Evolutionary conservation across 2,888 invertebrate species (phyloP).

Genomic region (Andrena chrysosceles): DNA sequence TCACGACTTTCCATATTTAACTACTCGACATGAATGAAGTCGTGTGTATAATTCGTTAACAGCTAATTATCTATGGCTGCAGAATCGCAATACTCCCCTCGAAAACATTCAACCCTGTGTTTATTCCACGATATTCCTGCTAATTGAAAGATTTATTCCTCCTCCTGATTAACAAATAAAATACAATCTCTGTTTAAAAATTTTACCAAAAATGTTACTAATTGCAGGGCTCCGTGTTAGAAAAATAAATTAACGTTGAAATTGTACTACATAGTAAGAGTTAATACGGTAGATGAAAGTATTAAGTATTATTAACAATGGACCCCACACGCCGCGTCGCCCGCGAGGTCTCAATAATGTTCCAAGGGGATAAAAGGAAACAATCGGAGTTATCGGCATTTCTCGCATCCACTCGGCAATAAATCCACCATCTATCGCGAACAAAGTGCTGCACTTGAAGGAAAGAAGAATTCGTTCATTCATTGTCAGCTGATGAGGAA

Average conservation of each 20-base stretch:
- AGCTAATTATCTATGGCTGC: background rate
- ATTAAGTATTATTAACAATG: slow-evolving; percentile 21
- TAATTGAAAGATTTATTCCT: background rate
- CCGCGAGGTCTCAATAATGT: slow-evolving; percentile 32
- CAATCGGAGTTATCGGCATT: slow-evolving; percentile 56
- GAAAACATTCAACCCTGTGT: background rate
- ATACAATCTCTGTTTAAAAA: no score
- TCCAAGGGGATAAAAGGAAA: slow-evolving; percentile 28
- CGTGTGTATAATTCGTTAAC: background rate
- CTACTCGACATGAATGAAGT: slow-evolving; percentile 24
- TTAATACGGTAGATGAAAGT: background rate
- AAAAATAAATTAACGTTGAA: background rate
- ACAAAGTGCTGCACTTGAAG: slow-evolving; percentile 53
- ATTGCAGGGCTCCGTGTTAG: background rate
- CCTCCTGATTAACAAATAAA: background rate
- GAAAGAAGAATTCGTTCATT: slow-evolving; percentile 64
- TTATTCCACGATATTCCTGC: background rate
- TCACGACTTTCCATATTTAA: slow-evolving; percentile 30
- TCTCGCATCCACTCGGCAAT: slow-evolving; percentile 58
- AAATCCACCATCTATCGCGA: slow-evolving; percentile 56
- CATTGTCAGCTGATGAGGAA: slow-evolving; percentile 47
- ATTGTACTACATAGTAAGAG: background rate
- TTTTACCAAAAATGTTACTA: no score
- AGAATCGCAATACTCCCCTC: background rate
- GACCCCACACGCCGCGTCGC: background rate